Evolutionary conservation across 2,888 invertebrate species (phyloP), one percentile per base, ranked within the genome.

Genomic region (Teleogryllus oceanicus): DNA sequence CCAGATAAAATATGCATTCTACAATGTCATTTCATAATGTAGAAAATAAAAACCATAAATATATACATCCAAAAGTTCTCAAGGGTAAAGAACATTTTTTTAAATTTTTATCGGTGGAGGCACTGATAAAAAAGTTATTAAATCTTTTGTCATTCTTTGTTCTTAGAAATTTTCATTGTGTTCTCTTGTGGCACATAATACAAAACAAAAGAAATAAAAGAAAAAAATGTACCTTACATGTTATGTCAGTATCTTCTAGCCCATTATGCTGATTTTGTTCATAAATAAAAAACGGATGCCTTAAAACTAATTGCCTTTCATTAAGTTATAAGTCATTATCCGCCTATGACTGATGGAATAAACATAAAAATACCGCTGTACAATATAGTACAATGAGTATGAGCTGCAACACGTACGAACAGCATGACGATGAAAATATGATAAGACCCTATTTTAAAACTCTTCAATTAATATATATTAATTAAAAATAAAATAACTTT

Each of bases 1-100:
- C 81, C 81, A 82, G 79, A 80, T 82, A 82, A 82, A 81, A 82
- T 82, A 80, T 81, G 78, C 75, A 77, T 79, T 77, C 79, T 75
- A 80, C 77, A 80, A 81, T 78, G 78, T 78, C 62, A 78, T 80
- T 78, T 78, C 75, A 80, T 78, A 79, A 74, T 37, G 37, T 82
- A 80, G 74, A 81, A 79, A 82, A 80, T 80, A 79, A 80, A 79
- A 80, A 80, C 76, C 77, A 82, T 79, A 82, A 80, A 78, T 80
- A 80, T 80, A 78, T 79, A 80, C 80, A 82, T 76, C 37, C 74
- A 80, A 76, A 50, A 79, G 75, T 75, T 78, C 49, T 77, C 50
- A 18, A 77, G 50, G 62, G 77, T 62, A 80, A 75, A 62, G 77
- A 80, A 80, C 75, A 80, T 80, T 50, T 79, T 78, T 75, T 37